Evolutionary conservation across 2,888 invertebrate genomes (phyloP), one percentile per base, ranked within the genome.

Genomic region (Tuberolachnus salignus): DNA sequence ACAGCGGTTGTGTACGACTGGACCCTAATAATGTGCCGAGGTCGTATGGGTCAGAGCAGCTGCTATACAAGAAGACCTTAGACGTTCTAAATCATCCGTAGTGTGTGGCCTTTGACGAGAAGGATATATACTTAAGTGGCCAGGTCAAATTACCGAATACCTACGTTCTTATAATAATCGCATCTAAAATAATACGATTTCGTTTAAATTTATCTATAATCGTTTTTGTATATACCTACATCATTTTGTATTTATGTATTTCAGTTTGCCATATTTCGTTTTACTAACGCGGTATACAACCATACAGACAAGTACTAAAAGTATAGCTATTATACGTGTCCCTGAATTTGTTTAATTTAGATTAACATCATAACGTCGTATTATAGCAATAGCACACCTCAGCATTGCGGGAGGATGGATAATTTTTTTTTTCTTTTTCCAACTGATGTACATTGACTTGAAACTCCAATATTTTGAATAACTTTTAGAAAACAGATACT

Each of bases 11-110:
- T 66, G 67, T 75, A 74, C 26, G 74, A 64, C 64, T 57, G 64
- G 64, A 59, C 67, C 67, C 67, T 78, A 78, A 78, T 67, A 78
- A 78, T 59, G 57, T 67, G 67, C 67, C 75, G 75, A 78, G 75
- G 75, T 78, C 75, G n/a, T 57, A 59, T 21, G 67, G 75, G 75
- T 78, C 75, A 67, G 67, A 67, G 59, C 67, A 78, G 75, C 57
- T 69, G 75, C 67, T 67, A 75, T 78, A 57, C 67, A 78, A 78
- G 75, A 78, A 78, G 57, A 21, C 49, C 46, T 78, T 57, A 78
- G 75, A 67, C 57, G 49, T 67, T 67, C 67, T 78, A 75, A 67
- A 78, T 78, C 75, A 78, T 78, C 67, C 59, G 53, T 19, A 26
- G 51, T 64, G 46, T 55, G 55, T 66, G 44, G 59, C 57, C 55